These are phyloP conservation scores for Paradisaea rubra DNA, from an alignment of 2,113 vertebrate genomes.

Conservation along the genomic window DNA sequence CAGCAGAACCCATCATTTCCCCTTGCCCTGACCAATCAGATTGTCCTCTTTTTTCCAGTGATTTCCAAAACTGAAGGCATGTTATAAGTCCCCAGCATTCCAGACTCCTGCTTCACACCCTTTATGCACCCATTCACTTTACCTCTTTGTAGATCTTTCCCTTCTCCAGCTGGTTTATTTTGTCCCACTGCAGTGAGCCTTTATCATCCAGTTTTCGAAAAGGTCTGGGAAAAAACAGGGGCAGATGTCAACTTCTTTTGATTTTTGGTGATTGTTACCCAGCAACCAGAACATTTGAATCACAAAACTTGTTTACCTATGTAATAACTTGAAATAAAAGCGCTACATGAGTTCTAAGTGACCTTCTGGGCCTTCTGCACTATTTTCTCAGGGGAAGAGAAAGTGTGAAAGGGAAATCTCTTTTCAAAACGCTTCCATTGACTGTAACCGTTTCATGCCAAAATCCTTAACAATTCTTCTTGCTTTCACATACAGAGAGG, in stretches of 20 bases:
- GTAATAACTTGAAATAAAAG: background rate
- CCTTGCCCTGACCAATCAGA: background rate
- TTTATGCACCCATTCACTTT: background rate
- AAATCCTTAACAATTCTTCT: background rate
- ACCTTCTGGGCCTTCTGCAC: background rate
- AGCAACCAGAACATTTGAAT: background rate
- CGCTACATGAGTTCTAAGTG: background rate
- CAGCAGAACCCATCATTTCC: background rate
- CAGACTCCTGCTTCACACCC: background rate
- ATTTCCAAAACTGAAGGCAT: background rate
- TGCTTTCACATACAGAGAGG: background rate
- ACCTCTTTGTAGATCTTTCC: conserved; percentile 83
- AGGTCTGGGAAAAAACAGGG: conserved; percentile 46
- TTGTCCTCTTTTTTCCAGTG: background rate
- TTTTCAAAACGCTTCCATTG: background rate
- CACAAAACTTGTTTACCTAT: background rate
- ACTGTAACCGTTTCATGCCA: background rate
- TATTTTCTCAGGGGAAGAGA: background rate
- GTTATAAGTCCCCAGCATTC: background rate
- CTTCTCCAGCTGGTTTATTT: conserved; percentile 76
- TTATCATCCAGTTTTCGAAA: conserved; percentile 78
- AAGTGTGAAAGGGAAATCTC: background rate
- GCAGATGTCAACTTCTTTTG: background rate
- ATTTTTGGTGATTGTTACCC: background rate
- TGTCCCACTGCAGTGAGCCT: conserved; percentile 78